phyloP scores from a whole-genome alignment of 37 sponge, comb jelly and placozoan genomes.

The Halichondria panicea region DNA sequence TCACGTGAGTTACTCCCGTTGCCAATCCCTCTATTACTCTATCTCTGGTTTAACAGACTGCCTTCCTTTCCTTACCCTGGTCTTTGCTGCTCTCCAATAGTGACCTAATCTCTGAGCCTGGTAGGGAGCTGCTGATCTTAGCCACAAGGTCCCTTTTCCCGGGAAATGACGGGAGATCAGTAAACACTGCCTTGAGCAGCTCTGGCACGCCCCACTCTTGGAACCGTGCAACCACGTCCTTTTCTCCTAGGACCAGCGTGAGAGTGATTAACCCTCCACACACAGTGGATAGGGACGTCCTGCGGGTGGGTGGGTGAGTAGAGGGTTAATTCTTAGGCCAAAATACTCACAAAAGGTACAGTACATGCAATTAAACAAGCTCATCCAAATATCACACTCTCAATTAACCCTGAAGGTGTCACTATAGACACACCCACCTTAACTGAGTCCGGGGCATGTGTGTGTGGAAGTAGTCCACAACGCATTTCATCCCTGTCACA shows the following conservation, averaged over 20 bases:
- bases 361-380: no score
- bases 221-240: no score
- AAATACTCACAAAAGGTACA: no score
- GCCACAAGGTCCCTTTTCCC: constrained; percentile 10
- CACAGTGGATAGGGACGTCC: constrained; percentile 7
- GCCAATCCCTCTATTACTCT: no score
- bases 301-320: not conserved
- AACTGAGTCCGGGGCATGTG: constrained; percentile 21
- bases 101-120: constrained; percentile 1
- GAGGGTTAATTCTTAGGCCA: no score
- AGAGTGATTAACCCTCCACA: constrained; percentile 14
- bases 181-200: not conserved
- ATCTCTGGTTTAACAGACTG: no score
- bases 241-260: not conserved
- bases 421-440: no score
- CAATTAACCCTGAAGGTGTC: no score
- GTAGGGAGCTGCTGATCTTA: not conserved
- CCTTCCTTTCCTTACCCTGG: no score
- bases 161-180: constrained; percentile 23
- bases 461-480: constrained; percentile 25
- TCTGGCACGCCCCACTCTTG: constrained; percentile 27
- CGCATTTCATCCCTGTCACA: constrained; percentile 6
- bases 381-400: no score
- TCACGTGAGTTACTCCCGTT: no score
- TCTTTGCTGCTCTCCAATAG: not conserved